Evolutionary conservation across 2,113 vertebrate genomes (phyloP), one percentile per base, ranked within the genome.

Genomic region (Noctilio leporinus): DNA sequence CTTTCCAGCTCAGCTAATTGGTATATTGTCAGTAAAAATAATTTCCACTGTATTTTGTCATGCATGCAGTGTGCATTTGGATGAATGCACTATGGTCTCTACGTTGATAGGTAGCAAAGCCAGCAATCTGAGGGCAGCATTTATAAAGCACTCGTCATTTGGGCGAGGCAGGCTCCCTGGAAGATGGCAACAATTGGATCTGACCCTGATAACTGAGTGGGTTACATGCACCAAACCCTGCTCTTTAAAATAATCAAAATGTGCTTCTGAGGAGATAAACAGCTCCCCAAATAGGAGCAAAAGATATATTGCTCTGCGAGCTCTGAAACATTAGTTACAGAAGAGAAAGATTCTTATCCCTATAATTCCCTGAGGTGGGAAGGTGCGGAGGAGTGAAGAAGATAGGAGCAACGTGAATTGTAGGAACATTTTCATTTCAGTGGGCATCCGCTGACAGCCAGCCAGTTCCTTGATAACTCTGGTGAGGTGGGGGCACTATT

Each of bases 201-300:
- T 95, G 95, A 95, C 91, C 94, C 92, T 1, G 43, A 95, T 96
- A 97, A 95, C 81, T 28, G 76, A 91, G 64, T 45, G 38, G 94
- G 95, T 96, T 90, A 53, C 1, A 0, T 82, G 65, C 69, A 84
- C 85, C 62, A 96, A 96, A 86, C 72, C 82, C 92, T 65, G 33
- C 35, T 96, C 85, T 95, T 97, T 96, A 96, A 96, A 96, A 95
- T 92, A 92, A 94, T 53, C 80, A 93, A 96, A 96, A 55, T 64
- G 62, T 95, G 72, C 87, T 92, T 91, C 51, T 33, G 33, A 85
- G 62, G 59, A 91, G 96, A 97, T 95, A 96, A 97, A 92, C 57
- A 82, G 33, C 62, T 96, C 93, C 57, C 82, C 22, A 69, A 83
- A 94, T 77, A 91, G 67, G n/a, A n/a, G 38, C 67, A 65, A 89